These are phyloP conservation scores for Gnatocerus cornutus DNA, from an alignment of 2,888 invertebrate species.

Conservation along the genomic window DNA sequence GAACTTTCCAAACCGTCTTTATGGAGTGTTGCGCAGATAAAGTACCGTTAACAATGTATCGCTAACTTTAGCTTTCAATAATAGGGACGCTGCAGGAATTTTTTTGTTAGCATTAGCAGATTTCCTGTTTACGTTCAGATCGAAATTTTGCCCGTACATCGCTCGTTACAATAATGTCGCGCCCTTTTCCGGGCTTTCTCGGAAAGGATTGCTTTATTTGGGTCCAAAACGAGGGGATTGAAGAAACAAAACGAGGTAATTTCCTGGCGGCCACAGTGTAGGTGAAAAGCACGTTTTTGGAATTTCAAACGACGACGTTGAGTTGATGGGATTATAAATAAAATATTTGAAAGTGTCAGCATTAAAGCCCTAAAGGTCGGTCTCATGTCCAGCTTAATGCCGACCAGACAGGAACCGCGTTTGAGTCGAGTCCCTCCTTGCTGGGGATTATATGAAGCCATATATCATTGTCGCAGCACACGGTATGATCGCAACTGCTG, in stretches of 20 bases:
- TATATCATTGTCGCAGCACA: constrained; percentile 54
- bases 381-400: constrained; percentile 43
- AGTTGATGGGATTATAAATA: constrained; percentile 58
- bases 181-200: background rate
- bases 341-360: constrained; percentile 57
- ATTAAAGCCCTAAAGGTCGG: constrained; percentile 52
- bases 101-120: too few species aligned
- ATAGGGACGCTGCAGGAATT: too few species aligned
- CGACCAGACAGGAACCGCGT: constrained; percentile 33
- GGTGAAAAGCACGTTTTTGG: constrained; percentile 40
- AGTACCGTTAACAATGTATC: too few species aligned
- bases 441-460: constrained; percentile 53
- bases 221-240: constrained; percentile 15
- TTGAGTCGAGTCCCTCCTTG: constrained; percentile 38
- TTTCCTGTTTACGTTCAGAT: too few species aligned
- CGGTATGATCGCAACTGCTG: constrained; percentile 53
- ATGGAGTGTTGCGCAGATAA: too few species aligned
- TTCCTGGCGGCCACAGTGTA: constrained; percentile 28
- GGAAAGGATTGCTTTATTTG: constrained; percentile 22
- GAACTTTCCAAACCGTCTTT: too few species aligned
- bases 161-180: constrained; percentile 7
- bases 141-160: background rate
- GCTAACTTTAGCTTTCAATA: too few species aligned
- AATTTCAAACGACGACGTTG: constrained; percentile 46
- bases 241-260: constrained; percentile 41